Base-by-base conservation (phyloP, 2,888 invertebrate species). In the Pyralis farinalis region DNA sequence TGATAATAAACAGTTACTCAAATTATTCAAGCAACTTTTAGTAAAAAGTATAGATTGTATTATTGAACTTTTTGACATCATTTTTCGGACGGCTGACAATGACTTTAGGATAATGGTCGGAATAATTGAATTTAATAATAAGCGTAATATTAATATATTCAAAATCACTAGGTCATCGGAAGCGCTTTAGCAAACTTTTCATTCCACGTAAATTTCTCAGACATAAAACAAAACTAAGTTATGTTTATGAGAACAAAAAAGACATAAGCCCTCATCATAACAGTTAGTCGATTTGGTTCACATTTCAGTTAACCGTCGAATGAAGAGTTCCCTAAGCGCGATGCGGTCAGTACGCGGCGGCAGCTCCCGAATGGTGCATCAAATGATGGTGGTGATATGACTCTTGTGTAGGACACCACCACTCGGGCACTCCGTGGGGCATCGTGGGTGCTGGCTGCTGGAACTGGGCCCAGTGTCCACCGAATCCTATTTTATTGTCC, bases 301-400 rank as follows among this genome's bases (percentile, higher is more conserved):
- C 40, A 12, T 44, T 33, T 50, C 45, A 55, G 42, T 47, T 51
- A 57, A 44, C 52, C 78, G 74, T 79, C 69, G 77, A 88, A 82
- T 86, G 81, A 86, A 85, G 71, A 86, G 86, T 82, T 73, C 77
- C 78, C 86, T 90, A 90, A 86, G 86, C 86, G 87, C 86, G 88
- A 45, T 90, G 86, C 40, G 90, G 91, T 94, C 93, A 95, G 90
- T 95, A 95, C 37, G 94, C 94, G 44, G 94, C 93, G 43, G 94
- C 93, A 30, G 94, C 93, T 7, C 94, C 94, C 20, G 90, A 88
- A 54, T 92, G 92, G 73, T 91, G 92, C 91, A 92, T 91, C 58
- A 92, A 71, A 55, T 91, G 92, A 54, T 92, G 92, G 65, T 88
- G 87, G 53, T 88, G 81, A 51, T 82, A 88, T 34, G 85, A 91